Conservation (phyloP, 2,888 invertebrate species). For the Amblyteles armatorius region DNA sequence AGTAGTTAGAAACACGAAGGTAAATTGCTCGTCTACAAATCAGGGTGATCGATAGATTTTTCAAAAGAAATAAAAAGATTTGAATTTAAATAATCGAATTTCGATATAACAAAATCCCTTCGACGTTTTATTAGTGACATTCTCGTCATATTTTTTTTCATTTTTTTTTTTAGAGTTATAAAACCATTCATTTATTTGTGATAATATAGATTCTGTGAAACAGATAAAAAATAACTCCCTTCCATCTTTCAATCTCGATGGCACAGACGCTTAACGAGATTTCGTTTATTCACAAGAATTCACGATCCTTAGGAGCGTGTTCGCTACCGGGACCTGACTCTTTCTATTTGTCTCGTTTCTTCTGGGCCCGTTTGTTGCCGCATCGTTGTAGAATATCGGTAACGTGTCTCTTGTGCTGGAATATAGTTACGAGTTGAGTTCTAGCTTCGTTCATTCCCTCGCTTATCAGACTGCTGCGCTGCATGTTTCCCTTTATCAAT, state of each 20-base stretch:
- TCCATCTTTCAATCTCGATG: slow-evolving; percentile 67
- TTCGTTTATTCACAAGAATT: slow-evolving; percentile 64
- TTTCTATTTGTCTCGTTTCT: slow-evolving; percentile 92
- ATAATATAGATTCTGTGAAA: slow-evolving; percentile 80
- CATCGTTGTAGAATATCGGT: slow-evolving; percentile 96
- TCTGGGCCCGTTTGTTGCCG: slow-evolving; percentile 96
- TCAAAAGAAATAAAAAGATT: neutral
- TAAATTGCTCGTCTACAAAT: too few relatives aligned
- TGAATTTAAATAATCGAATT: slow-evolving; percentile 70
- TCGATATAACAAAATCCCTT: slow-evolving; percentile 73
- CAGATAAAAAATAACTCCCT: slow-evolving; percentile 78
- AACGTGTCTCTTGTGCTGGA: slow-evolving; percentile 95
- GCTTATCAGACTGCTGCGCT: slow-evolving; percentile 96
- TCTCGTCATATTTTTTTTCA: slow-evolving; percentile 59
- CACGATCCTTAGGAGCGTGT: slow-evolving; percentile 33
- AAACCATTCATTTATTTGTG: slow-evolving; percentile 79
- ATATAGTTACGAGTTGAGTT: slow-evolving; percentile 94
- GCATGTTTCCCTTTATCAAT: slow-evolving; percentile 94
- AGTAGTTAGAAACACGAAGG: too few relatives aligned
- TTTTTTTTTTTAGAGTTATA: slow-evolving; percentile 76
- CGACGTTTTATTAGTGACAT: slow-evolving; percentile 71
- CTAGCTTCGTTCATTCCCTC: slow-evolving; percentile 96
- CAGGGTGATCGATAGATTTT: too few relatives aligned
- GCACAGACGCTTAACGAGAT: slow-evolving; percentile 56
- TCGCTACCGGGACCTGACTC: slow-evolving; percentile 8